phyloP scores from a whole-genome alignment of 1,140 invertebrate species.

The Nasonia vitripennis region DNA sequence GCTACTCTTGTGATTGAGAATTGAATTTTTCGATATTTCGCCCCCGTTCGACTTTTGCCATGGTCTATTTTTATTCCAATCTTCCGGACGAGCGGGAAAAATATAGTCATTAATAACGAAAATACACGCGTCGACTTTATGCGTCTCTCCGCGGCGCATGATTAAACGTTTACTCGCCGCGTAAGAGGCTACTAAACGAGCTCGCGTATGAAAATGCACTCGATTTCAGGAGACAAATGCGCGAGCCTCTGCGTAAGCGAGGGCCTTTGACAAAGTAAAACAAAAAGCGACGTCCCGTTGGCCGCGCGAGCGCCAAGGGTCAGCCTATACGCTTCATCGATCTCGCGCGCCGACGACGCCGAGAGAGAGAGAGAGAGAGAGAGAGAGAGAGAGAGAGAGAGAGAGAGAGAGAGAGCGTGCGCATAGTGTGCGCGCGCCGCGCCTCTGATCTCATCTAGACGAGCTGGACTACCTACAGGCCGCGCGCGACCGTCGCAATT shows the following conservation, averaged over 20 bases:
- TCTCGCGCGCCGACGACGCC: constrained; percentile 5
- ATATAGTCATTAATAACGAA: neutral
- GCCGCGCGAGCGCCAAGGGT: neutral
- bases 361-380: too few species aligned
- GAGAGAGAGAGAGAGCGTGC: too few species aligned
- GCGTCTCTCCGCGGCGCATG: neutral
- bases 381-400: too few species aligned
- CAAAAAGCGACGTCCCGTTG: constrained; percentile 34
- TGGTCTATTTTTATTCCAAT: too few species aligned
- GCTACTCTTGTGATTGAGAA: too few species aligned
- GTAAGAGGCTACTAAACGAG: neutral
- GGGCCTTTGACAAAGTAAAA: constrained; percentile 40
- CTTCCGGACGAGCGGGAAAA: too few species aligned
- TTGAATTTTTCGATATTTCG: too few species aligned
- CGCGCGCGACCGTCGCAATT: constrained; percentile 15
- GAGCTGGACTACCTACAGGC: neutral
- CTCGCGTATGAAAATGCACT: constrained; percentile 5
- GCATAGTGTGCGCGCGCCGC: neutral
- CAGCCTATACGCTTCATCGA: constrained; percentile 44
- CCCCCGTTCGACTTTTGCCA: too few species aligned
- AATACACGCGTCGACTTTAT: neutral
- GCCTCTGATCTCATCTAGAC: constrained; percentile 39
- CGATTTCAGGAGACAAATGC: constrained; percentile 35
- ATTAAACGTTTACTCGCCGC: constrained; percentile 30
- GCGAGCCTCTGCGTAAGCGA: neutral